phyloP scores from a whole-genome alignment of 2,797 vertebrate species.

The Sternarchorhynchus goeldii region DNA sequence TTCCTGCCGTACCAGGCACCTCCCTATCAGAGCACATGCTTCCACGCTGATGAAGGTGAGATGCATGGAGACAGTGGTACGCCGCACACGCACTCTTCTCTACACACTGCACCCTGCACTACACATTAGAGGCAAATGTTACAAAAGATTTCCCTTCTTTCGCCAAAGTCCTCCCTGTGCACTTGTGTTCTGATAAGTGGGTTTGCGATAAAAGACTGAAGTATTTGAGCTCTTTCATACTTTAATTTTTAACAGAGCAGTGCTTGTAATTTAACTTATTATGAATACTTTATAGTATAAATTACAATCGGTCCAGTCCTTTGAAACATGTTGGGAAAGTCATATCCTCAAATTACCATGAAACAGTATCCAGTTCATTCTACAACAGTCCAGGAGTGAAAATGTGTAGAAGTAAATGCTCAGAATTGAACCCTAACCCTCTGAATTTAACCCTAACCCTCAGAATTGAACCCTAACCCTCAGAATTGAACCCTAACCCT shows the following conservation, averaged over 20 bases:
- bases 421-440: no score
- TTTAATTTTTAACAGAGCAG: background rate
- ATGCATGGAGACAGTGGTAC: slow-evolving; percentile 61
- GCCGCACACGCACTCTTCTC: slow-evolving; percentile 48
- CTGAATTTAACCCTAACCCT: no score
- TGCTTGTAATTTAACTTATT: background rate
- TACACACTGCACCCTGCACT: slow-evolving; percentile 56
- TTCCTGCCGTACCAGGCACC: slow-evolving; percentile 47
- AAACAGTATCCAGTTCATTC: background rate
- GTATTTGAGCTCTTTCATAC: background rate
- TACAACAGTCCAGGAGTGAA: background rate
- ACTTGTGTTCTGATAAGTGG: slow-evolving; percentile 14
- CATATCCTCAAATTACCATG: background rate
- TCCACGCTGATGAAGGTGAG: slow-evolving; percentile 63
- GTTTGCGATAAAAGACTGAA: slow-evolving; percentile 4
- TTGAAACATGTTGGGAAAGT: background rate
- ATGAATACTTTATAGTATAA: background rate
- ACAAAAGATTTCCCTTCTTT: slow-evolving; percentile 57
- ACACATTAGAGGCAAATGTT: slow-evolving; percentile 65
- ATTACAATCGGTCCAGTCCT: background rate
- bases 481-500: no score
- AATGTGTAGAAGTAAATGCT: no score
- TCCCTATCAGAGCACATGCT: slow-evolving; percentile 57
- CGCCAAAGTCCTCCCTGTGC: slow-evolving; percentile 41
- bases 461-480: no score